Evolutionary conservation across 2,888 invertebrate genomes (phyloP), one percentile per base, ranked within the genome.

Genomic region (Salticus scenicus): DNA sequence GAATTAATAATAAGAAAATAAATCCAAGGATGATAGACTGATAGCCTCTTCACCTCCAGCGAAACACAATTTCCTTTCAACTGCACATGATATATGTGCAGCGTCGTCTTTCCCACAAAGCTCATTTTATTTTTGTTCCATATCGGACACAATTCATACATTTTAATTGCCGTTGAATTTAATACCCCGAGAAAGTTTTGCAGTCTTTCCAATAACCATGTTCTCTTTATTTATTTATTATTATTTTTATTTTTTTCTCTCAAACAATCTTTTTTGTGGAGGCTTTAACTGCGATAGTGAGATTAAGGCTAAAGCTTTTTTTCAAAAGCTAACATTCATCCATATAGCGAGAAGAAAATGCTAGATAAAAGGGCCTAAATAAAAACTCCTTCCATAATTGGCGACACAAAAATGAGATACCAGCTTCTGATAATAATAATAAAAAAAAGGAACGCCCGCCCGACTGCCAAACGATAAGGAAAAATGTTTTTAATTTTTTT

Each of bases 371-470:
- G 77, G 57, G 57, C 77, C 83, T 84, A 84, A 84, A 84, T 84
- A 84, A 84, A 84, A 84, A 84, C 73, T 69, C 51, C 57, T 31
- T 42, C 70, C 74, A 79, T 85, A 85, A 85, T 85, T 85, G 83
- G 74, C 28, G 70, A 73, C 33, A 74, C 42, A 78, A 77, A 84
- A 79, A 74, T 79, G 70, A 78, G 84, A 85, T 85, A 74, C 64
- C 70, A 69, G 51, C 70, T 28, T 74, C 57, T 79, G 84, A 79
- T 85, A 85, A 85, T 79, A 72, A 7, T 7, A 7, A 37, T 37
- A 37, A 37, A 73, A 74, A 74, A 64, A 24, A 78, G 78, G 74
- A 74, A 74, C 70, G 74, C 84, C 84, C 83, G 74, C 63, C 78
- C 74, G 74, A 79, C 84, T 85, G 83, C 72, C 67, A 67, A 41